Base-by-base conservation (phyloP, 2,888 invertebrate genomes). In the Pecten maximus region DNA sequence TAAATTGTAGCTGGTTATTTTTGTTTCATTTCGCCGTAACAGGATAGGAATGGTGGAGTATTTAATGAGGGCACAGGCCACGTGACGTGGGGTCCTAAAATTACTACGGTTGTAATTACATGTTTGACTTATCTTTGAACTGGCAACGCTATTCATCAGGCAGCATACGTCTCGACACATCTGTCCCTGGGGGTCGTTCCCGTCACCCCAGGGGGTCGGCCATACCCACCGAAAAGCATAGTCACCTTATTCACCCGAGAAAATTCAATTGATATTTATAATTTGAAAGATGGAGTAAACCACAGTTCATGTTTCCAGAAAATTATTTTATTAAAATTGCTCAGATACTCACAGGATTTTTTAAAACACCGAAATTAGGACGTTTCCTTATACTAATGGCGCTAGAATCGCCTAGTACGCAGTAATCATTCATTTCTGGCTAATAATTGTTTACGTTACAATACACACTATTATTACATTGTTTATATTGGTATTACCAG, bases 101-200 rank as follows among this genome's bases (percentile, higher is more conserved):
- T 74, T 74, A 74, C 74, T 35, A 74, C 74, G 35, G 74, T 35
- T 74, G 74, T 74, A 74, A 74, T 74, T 74, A 35, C 74, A 74
- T 35, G 74, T 74, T 74, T 10, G 74, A 28, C 74, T 35, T 74
- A 74, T 74, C 74, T 74, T 74, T 74, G 74, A 74, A 74, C 74
- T 74, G 74, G 74, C 74, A 74, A 74, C 15, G 74, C 74, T 35
- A 74, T 74, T 35, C 35, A 15, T 74, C 74, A 74, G 74, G 35
- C 28, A 1, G 35, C 15, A 74, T 74, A 74, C 74, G 74, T 74
- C 74, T 28, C 74, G 74, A 74, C 74, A 74, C 16, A 74, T 74
- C 74, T 74, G 74, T 74, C 74, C 74, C 74, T 74, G 74, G 74
- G 74, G 74, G 74, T 74, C 74, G 74, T 74, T 74, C 74, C 74